Conservation (phyloP, 1,140 invertebrate species). For the Zaprionus tsacasi region DNA sequence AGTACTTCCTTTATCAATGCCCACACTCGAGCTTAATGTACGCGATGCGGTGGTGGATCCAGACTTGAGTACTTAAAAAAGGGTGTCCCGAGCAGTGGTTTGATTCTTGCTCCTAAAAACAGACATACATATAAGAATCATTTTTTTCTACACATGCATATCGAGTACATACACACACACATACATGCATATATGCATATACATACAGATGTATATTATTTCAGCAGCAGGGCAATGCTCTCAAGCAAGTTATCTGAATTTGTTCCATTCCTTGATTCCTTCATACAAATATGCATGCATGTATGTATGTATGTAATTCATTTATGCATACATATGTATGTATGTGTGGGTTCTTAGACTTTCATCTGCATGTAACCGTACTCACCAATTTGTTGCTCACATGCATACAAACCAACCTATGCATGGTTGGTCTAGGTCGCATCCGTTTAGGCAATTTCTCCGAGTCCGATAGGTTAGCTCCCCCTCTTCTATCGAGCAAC, state of each 20-base stretch:
- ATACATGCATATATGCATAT: not conserved
- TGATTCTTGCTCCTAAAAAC: not conserved
- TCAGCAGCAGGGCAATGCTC: conserved; percentile 48
- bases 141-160: conserved; percentile 2
- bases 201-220: conserved; percentile 26
- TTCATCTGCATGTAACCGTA: conserved; percentile 7
- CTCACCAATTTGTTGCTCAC: conserved; percentile 6
- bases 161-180: conserved; percentile 3
- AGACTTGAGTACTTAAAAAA: conserved; percentile 2
- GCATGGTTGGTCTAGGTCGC: conserved; percentile 18
- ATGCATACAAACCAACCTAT: conserved; percentile 4
- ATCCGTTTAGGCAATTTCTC: conserved; percentile 32
- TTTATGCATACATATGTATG: conserved; percentile 23
- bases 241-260: conserved; percentile 48
- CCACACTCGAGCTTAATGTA: not conserved
- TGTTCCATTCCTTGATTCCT: conserved; percentile 44
- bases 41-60: conserved; percentile 1
- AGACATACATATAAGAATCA: not conserved
- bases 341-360: conserved; percentile 10
- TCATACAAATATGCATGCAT: conserved; percentile 13
- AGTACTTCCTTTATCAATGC: conserved; percentile 10
- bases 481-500: conserved; percentile 31
- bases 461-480: conserved; percentile 22
- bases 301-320: conserved; percentile 15
- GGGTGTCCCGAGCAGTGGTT: not conserved